phyloP scores from a whole-genome alignment of 2,113 vertebrate species.

The Podilymbus podiceps region DNA sequence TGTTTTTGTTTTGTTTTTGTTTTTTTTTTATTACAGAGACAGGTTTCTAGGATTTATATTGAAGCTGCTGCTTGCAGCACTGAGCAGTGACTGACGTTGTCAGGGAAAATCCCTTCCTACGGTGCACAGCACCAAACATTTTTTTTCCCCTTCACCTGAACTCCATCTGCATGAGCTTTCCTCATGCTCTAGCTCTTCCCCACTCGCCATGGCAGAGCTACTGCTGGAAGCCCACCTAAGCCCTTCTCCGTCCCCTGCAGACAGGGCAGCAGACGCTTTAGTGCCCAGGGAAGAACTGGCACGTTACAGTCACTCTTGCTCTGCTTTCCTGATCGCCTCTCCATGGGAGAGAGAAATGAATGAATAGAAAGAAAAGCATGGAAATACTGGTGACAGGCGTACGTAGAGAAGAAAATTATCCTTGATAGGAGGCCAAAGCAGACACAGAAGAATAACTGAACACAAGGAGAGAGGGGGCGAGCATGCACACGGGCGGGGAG shows the following conservation, averaged over 20 bases:
- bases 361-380: not conserved
- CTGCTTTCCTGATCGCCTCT: not conserved
- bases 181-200: not conserved
- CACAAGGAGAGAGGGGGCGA: not conserved
- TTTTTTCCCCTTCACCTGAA: not conserved
- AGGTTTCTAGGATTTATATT: too few species aligned
- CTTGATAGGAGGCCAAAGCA: not conserved
- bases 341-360: not conserved
- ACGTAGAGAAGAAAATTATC: not conserved
- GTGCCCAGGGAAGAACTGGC: accelerated
- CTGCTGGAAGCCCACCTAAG: not conserved
- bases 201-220: not conserved
- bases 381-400: not conserved
- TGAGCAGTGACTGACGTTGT: not conserved
- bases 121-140: too few species aligned
- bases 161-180: not conserved
- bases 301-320: accelerated
- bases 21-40: too few species aligned
- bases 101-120: not conserved
- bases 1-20: too few species aligned
- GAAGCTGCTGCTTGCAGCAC: not conserved
- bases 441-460: not conserved
- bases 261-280: not conserved
- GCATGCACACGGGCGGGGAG: accelerated
- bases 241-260: not conserved